phyloP scores from a whole-genome alignment of 2,888 invertebrate genomes.

The Chloroclysta siterata region DNA sequence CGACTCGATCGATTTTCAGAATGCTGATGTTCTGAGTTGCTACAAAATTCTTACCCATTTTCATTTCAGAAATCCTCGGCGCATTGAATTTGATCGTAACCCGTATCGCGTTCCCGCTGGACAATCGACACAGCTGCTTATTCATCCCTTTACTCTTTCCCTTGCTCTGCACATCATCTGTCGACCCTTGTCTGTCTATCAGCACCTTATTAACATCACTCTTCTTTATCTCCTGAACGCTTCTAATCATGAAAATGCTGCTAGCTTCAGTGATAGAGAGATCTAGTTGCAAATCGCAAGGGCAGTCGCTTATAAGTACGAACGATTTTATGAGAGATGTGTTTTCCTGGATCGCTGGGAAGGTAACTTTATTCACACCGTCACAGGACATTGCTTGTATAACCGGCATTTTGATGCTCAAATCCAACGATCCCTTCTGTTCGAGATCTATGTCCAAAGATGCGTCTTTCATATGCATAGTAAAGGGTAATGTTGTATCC shows the following conservation, averaged over 20 bases:
- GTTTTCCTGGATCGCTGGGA: conserved; percentile 64
- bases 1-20: too few relatives aligned
- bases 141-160: conserved; percentile 58
- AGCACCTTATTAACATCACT: conserved; percentile 69
- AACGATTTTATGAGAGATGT: conserved; percentile 60
- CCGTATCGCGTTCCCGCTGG: conserved; percentile 70
- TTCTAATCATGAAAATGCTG: conserved; percentile 65
- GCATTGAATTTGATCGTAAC: conserved; percentile 67
- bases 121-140: conserved; percentile 70
- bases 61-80: conserved; percentile 61
- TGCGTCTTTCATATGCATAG: conserved; percentile 64
- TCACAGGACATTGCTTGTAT: conserved; percentile 73
- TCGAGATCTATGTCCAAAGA: conserved; percentile 63
- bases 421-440: conserved; percentile 58
- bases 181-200: conserved; percentile 57
- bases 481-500: conserved; percentile 57
- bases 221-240: conserved; percentile 72
- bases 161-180: conserved; percentile 56
- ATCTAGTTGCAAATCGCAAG: conserved; percentile 67
- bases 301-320: conserved; percentile 71
- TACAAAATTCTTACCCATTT: conserved; percentile 59
- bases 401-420: conserved; percentile 68
- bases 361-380: conserved; percentile 67
- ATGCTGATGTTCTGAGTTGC: too few relatives aligned
- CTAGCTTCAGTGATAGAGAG: conserved; percentile 64